phyloP scores from a whole-genome alignment of 64 coral and sea anemone genomes.

The Dendrophyllia cribrosa region DNA sequence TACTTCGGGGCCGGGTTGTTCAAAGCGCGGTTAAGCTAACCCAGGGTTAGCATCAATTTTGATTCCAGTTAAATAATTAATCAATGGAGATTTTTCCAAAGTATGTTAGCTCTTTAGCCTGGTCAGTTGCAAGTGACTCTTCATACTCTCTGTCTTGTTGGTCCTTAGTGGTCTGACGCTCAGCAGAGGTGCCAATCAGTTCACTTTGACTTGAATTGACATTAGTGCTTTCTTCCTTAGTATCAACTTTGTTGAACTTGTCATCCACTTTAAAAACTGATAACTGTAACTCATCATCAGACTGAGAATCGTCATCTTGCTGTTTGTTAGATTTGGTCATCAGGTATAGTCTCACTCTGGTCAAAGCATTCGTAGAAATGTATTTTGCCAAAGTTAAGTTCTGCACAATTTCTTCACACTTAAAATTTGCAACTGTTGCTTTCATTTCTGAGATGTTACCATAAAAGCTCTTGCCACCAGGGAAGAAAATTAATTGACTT shows the following conservation, averaged over 20 bases:
- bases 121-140: conserved; percentile 17
- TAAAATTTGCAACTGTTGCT: conserved; percentile 15
- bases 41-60: too few relatives aligned
- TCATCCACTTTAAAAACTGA: too few relatives aligned
- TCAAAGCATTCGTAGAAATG: conserved; percentile 7
- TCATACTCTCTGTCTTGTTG: conserved; percentile 10
- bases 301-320: too few relatives aligned
- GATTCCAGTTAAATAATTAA: too few relatives aligned
- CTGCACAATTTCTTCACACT: conserved; percentile 1
- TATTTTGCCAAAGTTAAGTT: conserved; percentile 27
- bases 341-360: conserved; percentile 54
- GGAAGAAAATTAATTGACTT: conserved; percentile 55
- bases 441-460: conserved; percentile 40
- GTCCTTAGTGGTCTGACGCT: neutral
- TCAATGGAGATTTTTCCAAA: too few relatives aligned
- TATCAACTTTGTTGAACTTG: too few relatives aligned
- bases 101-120: neutral
- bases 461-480: conserved; percentile 39
- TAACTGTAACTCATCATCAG: too few relatives aligned
- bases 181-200: conserved; percentile 18
- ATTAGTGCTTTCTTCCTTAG: neutral
- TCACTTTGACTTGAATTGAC: neutral
- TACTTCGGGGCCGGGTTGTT: too few relatives aligned
- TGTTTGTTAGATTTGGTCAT: conserved; percentile 20
- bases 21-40: too few relatives aligned